Evolutionary conservation across 1,140 invertebrate species (phyloP).

Genomic region (Heterodera schachtii): DNA sequence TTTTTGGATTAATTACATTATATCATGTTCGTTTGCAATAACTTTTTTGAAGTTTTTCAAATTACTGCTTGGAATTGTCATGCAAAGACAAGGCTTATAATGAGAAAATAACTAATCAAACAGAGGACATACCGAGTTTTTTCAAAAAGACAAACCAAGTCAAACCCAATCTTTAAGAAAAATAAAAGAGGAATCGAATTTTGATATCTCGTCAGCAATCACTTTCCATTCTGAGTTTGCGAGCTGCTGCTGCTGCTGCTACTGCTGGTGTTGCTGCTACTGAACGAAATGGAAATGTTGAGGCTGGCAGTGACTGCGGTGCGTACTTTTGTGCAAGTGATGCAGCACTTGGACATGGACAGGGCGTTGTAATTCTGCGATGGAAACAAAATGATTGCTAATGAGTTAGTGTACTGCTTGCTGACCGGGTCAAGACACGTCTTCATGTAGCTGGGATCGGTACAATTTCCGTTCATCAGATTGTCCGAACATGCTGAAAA

Average conservation of each 20-base stretch:
- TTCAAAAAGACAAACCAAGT: not conserved
- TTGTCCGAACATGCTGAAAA: not conserved
- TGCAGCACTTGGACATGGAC: not conserved
- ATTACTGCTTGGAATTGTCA: too few relatives aligned
- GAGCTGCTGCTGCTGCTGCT: not conserved
- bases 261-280: not conserved
- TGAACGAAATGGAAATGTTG: not conserved
- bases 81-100: too few relatives aligned
- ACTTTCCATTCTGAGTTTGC: not conserved
- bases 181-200: not conserved
- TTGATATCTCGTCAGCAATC: not conserved
- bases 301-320: not conserved
- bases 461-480: not conserved
- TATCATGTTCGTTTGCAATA: not conserved
- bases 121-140: too few relatives aligned
- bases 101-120: too few relatives aligned
- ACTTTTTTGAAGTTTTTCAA: not conserved
- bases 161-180: not conserved
- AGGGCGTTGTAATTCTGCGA: not conserved
- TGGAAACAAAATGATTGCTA: not conserved
- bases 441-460: not conserved
- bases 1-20: slow-evolving; percentile 3
- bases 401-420: not conserved
- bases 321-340: not conserved
- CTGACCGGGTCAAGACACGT: not conserved